phyloP scores from a whole-genome alignment of 30 jellyfish, hydroid and myxozoan species.

The Haliclystus octoradiatus region DNA sequence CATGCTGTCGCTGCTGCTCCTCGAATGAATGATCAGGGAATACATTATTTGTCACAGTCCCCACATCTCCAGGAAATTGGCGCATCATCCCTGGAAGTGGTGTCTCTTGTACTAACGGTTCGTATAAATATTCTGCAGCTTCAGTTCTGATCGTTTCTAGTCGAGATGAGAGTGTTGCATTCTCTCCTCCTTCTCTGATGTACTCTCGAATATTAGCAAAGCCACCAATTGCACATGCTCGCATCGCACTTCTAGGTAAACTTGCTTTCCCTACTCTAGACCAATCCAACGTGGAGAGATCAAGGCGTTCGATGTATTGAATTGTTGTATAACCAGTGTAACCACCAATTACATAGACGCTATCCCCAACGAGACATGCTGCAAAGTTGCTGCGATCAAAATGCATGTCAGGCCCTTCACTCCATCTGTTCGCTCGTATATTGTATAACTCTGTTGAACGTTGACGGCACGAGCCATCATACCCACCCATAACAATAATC shows the following conservation, averaged over 20 bases:
- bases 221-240: slow-evolving; percentile 26
- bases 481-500: slow-evolving; percentile 70
- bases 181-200: not conserved
- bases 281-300: slow-evolving; percentile 17
- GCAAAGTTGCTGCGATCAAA: slow-evolving; percentile 74
- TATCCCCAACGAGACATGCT: slow-evolving; percentile 34
- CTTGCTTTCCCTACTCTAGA: slow-evolving; percentile 15
- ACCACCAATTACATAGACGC: slow-evolving; percentile 71
- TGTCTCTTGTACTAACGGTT: not conserved
- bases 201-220: not conserved
- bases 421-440: slow-evolving; percentile 37
- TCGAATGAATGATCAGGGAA: not conserved
- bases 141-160: not conserved
- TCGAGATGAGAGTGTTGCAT: not conserved
- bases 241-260: slow-evolving; percentile 58
- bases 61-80: not conserved
- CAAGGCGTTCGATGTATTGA: slow-evolving; percentile 35
- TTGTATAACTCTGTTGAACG: slow-evolving; percentile 56
- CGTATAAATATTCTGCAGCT: not conserved
- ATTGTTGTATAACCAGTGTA: slow-evolving; percentile 61
- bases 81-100: not conserved
- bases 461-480: slow-evolving; percentile 52
- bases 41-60: not conserved
- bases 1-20: not conserved
- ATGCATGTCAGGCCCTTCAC: slow-evolving; percentile 57